These are phyloP conservation scores for Physocephala rufipes DNA, from an alignment of 2,888 invertebrate species.

Conservation along the genomic window DNA sequence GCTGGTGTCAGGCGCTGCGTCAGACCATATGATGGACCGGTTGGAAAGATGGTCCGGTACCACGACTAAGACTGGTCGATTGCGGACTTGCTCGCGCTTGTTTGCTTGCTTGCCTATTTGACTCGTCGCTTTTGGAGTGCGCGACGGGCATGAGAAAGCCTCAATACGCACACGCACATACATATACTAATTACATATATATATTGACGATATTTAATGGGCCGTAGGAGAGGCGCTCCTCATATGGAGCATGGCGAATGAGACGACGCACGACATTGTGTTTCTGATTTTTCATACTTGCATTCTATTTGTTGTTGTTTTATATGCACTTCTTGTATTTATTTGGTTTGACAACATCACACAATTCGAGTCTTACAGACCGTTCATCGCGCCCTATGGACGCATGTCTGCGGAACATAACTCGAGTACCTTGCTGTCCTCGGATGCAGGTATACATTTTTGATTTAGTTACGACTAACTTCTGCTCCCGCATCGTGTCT, in stretches of 20 bases:
- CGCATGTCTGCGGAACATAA: too few species aligned
- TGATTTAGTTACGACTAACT: too few species aligned
- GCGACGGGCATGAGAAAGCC: conserved; percentile 53
- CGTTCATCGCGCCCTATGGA: background rate
- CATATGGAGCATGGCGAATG: conserved; percentile 30
- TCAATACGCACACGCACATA: conserved; percentile 19
- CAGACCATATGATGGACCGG: background rate
- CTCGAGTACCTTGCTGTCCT: too few species aligned
- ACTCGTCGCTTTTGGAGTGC: conserved; percentile 27
- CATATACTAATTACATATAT: conserved; percentile 17
- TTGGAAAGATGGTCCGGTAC: background rate
- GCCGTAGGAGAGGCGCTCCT: conserved; percentile 35
- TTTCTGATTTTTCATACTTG: conserved; percentile 11
- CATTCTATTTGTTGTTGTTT: background rate
- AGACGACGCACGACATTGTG: conserved; percentile 16
- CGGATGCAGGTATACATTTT: too few species aligned
- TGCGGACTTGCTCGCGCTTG: background rate
- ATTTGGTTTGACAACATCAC: conserved; percentile 19
- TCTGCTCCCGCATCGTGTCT: too few species aligned
- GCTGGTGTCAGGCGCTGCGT: conserved; percentile 28
- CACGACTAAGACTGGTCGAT: background rate
- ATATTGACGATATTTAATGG: conserved; percentile 32
- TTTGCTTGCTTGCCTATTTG: background rate
- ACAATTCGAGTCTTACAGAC: background rate
- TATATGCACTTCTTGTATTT: background rate